phyloP scores from a whole-genome alignment of 2,797 vertebrate genomes.

The Epinephelus malabaricus region DNA sequence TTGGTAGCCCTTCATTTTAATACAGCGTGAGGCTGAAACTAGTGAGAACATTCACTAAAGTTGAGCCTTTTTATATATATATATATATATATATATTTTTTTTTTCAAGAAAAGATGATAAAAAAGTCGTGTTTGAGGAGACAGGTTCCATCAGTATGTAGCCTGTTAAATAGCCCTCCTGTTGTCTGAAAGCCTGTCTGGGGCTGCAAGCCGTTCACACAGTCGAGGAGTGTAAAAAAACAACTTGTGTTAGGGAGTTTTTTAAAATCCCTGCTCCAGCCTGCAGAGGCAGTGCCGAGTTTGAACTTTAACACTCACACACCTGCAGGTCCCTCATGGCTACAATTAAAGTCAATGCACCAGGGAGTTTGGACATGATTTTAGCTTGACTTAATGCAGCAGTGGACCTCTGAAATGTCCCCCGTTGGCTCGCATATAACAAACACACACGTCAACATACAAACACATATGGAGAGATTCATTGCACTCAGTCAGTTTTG shows the following conservation, averaged over 20 bases:
- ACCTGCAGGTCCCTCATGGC: not conserved
- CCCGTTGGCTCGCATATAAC: not conserved
- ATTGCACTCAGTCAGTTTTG: constrained; percentile 38
- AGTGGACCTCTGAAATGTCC: not conserved
- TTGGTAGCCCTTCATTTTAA: no score
- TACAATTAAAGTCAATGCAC: not conserved
- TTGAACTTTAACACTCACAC: not conserved
- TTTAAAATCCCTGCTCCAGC: not conserved
- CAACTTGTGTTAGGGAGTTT: not conserved
- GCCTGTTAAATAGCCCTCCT: not conserved
- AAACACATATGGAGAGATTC: constrained; percentile 15
- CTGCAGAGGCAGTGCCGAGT: not conserved
- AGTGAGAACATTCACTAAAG: no score
- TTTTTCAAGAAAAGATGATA: no score
- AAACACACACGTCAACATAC: not conserved
- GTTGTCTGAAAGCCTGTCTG: not conserved
- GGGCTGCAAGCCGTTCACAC: not conserved
- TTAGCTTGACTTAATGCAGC: not conserved
- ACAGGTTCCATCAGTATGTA: not conserved
- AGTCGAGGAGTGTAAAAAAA: not conserved
- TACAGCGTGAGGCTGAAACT: no score
- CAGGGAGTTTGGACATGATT: not conserved
- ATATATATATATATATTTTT: no score
- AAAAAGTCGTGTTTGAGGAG: not conserved
- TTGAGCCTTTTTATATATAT: no score